Base-by-base conservation (phyloP, 2,113 vertebrate genomes). In the Cairina moschata region DNA sequence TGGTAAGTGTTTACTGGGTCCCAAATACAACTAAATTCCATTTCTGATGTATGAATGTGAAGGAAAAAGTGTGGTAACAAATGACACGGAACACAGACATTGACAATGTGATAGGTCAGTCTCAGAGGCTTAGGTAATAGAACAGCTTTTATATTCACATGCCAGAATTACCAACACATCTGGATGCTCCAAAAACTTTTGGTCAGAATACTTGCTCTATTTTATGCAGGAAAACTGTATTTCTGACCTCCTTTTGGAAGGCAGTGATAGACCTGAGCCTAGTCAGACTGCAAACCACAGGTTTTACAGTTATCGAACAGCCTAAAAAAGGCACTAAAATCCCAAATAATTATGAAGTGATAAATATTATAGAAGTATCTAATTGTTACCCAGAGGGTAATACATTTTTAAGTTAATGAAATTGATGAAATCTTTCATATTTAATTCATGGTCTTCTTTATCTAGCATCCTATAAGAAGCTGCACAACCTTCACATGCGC, bases 181-280 rank as follows among this genome's bases (percentile, higher is more conserved):
- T n/a, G n/a, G n/a, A n/a, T n/a, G n/a, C n/a, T n/a, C n/a, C n/a
- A n/a, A n/a, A n/a, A n/a, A n/a, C n/a, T n/a, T n/a, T n/a, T n/a
- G n/a, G n/a, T n/a, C n/a, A n/a, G n/a, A n/a, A n/a, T n/a, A n/a
- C n/a, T n/a, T n/a, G n/a, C n/a, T n/a, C n/a, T n/a, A n/a, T n/a
- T n/a, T n/a, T n/a, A n/a, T 2, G 5, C 17, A 21, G 22, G 48
- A 6, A 1, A 65, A 29, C 34, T 48, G 11, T 15, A 4, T 32
- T 60, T 4, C 29, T 1, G 2, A 4, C 17, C 16, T 36, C 28
- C 17, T 48, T 40, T 48, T 40, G 6, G 6, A 75, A 29, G 8
- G 28, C 63, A 76, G 25, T 25, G 38, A 32, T 5, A 52, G 42
- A 28, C 29, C 21, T 3, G 52, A 29, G 17, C 28, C 14, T 20